These are phyloP conservation scores for Corythoichthys intestinalis DNA, from an alignment of 2,113 vertebrate species.

Conservation along the genomic window DNA sequence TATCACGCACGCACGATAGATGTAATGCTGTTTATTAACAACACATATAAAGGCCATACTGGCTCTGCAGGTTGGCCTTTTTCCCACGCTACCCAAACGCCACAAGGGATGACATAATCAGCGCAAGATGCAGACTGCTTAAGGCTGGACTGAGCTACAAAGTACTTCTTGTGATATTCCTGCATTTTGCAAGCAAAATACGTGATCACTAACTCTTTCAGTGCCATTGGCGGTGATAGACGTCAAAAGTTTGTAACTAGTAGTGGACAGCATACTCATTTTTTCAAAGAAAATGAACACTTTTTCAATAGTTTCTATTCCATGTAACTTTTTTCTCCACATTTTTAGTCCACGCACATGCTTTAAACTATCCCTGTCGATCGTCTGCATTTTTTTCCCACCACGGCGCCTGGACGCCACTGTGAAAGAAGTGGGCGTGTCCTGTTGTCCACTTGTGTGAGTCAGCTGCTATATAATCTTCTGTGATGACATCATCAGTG, in stretches of 20 bases:
- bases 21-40: background rate
- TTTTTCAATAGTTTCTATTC: too few species aligned
- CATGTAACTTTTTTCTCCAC: too few species aligned
- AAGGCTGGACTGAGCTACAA: background rate
- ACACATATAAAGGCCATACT: constrained; percentile 3
- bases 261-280: too few species aligned
- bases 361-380: constrained; percentile 43
- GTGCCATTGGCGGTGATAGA: too few species aligned
- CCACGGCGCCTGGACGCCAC: constrained; percentile 49
- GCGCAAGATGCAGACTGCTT: background rate
- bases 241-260: too few species aligned
- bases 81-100: constrained; percentile 49
- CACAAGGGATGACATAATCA: background rate
- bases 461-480: constrained; percentile 14
- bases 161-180: too few species aligned
- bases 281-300: too few species aligned
- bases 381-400: constrained; percentile 47
- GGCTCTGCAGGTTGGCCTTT: constrained; percentile 21
- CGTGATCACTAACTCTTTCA: too few species aligned
- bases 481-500: constrained; percentile 54
- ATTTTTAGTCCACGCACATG: background rate
- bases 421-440: constrained; percentile 60
- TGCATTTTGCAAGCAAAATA: too few species aligned
- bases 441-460: constrained; percentile 20
- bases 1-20: constrained; percentile 4